Evolutionary conservation across 2,797 vertebrate species (phyloP), one percentile per base, ranked within the genome.

Genomic region (Astyanax mexicanus): DNA sequence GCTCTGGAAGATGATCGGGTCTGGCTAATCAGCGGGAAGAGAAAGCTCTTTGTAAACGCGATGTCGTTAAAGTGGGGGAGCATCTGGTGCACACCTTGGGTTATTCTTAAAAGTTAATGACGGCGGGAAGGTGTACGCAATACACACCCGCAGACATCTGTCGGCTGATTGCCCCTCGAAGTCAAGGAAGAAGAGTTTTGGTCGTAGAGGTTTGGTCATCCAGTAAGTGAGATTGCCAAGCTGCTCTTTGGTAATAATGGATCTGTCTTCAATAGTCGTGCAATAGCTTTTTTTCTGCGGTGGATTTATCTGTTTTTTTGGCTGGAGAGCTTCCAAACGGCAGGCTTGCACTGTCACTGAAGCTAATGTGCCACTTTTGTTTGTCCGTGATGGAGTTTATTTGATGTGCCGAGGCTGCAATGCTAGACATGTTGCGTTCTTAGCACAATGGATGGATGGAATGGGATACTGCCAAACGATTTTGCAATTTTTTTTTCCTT

Each of bases 51-150:
- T 80, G 80, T 79, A 61, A 64, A 61, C n/a, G 66, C 61, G n/a
- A 42, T 23, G 17, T 78, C 32, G 21, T 77, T 75, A 65, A 64
- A 40, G 23, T 27, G 11, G 27, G 54, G 51, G 73, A 84, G 84
- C 91, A 91, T 88, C 89, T 93, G 91, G 83, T 78, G 73, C 62
- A 80, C 35, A 88, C 91, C 89, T 80, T 71, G 78, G 88, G 90
- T 88, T 87, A 88, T 86, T 90, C 86, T 89, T 90, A 90, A 91
- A 91, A 86, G 77, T 84, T 90, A 89, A 91, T 90, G 90, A 87
- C 86, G 69, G 84, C 77, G 58, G 82, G 79, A 84, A 85, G 75
- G 81, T 62, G 78, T 74, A 86, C 84, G 74, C 76, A 86, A 86
- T 77, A 37, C 40, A 40, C 62, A 62, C 29, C 60, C 58, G 32